These are phyloP conservation scores for Paedocypris micromegethes DNA, from an alignment of 2,797 vertebrate species.

Conservation along the genomic window DNA sequence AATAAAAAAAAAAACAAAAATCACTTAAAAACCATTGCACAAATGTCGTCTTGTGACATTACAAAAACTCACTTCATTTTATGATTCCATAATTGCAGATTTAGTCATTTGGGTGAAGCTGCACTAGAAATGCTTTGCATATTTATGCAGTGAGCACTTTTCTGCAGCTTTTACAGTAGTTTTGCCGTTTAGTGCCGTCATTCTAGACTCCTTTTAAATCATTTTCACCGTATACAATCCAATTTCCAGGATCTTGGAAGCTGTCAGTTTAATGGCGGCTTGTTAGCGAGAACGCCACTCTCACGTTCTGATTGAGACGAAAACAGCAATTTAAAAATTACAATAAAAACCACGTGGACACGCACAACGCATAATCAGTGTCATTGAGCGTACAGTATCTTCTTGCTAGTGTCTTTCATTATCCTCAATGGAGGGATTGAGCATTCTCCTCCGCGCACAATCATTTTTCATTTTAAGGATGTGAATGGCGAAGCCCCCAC, in stretches of 20 bases:
- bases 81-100: too few species aligned
- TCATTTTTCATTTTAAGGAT: slow-evolving; percentile 48
- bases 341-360: slow-evolving; percentile 3
- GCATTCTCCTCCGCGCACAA: slow-evolving; percentile 34
- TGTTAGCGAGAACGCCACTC: not conserved
- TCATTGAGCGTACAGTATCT: slow-evolving; percentile 24
- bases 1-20: too few species aligned
- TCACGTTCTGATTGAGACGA: slow-evolving; percentile 15
- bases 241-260: not conserved
- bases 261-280: not conserved
- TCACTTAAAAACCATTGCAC: too few species aligned
- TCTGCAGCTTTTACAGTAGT: not conserved
- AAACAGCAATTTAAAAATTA: slow-evolving; percentile 4
- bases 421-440: slow-evolving; percentile 10
- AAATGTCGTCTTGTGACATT: not conserved
- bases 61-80: too few species aligned
- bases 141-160: not conserved
- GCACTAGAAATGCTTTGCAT: not conserved
- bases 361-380: slow-evolving; percentile 25
- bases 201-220: not conserved
- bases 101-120: too few species aligned
- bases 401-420: slow-evolving; percentile 25
- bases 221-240: not conserved
- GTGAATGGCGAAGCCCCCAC: slow-evolving; percentile 38
- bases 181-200: not conserved